Percentiles rank a stretch among this genome's conserved stretches.
Conservation (phyloP, 2,797 vertebrate species). For the Amniataba percoides region DNA sequence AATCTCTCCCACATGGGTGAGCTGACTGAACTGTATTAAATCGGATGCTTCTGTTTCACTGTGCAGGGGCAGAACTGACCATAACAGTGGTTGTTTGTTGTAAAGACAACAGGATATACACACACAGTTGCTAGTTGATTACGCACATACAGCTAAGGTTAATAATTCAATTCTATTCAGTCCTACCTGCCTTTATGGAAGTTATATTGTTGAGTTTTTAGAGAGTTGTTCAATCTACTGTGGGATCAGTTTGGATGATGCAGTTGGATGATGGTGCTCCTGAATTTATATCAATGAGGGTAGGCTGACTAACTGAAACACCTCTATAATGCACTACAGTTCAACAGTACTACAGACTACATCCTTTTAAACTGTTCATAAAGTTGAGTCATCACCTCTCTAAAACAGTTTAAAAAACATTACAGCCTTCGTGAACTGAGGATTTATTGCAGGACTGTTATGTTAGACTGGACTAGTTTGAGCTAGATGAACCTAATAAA, state of each 20-base stretch:
- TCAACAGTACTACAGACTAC: background rate
- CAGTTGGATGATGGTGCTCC: background rate
- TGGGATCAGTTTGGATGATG: background rate
- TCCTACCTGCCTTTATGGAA: background rate
- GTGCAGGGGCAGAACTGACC: background rate
- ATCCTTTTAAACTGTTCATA: background rate
- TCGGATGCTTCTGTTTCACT: background rate
- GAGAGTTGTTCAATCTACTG: background rate
- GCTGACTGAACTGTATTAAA: background rate
- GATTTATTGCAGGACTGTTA: background rate
- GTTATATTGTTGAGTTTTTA: background rate
- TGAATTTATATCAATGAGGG: background rate
- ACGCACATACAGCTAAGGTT: background rate
- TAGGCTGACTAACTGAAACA: background rate
- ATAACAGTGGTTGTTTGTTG: rapidly evolving
- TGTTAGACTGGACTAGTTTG: background rate
- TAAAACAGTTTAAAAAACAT: background rate
- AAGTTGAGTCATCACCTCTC: background rate
- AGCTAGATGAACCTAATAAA: background rate
- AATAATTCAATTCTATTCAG: background rate
- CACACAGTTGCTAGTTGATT: background rate
- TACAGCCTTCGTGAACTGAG: background rate
- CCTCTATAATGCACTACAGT: background rate
- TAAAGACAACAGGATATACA: background rate
- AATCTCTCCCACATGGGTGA: too few relatives aligned